phyloP scores from a whole-genome alignment of 1,140 invertebrate genomes.

The Brachionus plicatilis region DNA sequence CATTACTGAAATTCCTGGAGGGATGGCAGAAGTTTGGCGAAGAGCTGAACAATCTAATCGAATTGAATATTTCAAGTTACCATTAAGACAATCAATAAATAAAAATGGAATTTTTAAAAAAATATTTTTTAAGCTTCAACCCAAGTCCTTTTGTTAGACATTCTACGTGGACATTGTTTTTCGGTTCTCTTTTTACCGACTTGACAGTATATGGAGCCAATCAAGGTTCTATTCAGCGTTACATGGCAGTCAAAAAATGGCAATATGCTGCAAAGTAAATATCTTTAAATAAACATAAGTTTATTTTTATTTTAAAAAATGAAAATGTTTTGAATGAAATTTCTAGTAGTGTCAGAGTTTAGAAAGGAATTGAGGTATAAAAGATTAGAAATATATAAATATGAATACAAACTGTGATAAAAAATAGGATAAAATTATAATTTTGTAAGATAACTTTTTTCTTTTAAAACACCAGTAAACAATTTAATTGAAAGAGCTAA shows the following conservation, averaged over 20 bases:
- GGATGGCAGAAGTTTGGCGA: constrained; percentile 48
- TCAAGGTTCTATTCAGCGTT: constrained; percentile 87
- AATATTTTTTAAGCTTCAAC: constrained; percentile 57
- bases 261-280: constrained; percentile 45
- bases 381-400: too few relatives aligned
- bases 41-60: neutral
- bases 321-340: too few relatives aligned
- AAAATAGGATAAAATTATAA: too few relatives aligned
- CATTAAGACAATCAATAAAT: neutral
- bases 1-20: neutral
- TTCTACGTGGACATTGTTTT: constrained; percentile 78
- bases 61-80: constrained; percentile 21
- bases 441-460: too few relatives aligned
- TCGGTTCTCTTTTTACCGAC: constrained; percentile 86
- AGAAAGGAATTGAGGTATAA: too few relatives aligned
- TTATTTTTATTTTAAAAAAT: too few relatives aligned
- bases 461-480: too few relatives aligned
- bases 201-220: constrained; percentile 83
- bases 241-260: constrained; percentile 64
- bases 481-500: too few relatives aligned
- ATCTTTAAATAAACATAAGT: neutral
- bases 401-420: too few relatives aligned
- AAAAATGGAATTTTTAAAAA: neutral
- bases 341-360: too few relatives aligned
- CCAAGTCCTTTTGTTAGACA: constrained; percentile 67